Percentiles rank a stretch among this genome's conserved stretches.
Conservation (phyloP, 2,797 vertebrate species). For the Sciaenops ocellatus region DNA sequence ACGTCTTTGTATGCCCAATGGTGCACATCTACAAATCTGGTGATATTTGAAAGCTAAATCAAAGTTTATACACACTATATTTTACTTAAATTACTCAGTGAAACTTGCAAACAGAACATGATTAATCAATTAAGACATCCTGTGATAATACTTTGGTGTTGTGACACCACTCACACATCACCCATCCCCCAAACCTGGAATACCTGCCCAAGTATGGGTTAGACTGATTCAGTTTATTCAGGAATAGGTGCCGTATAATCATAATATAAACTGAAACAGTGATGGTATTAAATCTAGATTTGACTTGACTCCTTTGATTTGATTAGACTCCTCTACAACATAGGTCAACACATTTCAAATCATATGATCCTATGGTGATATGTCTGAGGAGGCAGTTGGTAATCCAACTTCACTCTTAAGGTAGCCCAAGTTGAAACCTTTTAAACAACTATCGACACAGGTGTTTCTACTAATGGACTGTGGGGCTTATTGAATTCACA, state of each 20-base stretch:
- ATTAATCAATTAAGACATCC: not conserved
- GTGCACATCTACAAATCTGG: not conserved
- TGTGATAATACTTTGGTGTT: not conserved
- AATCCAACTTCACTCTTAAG: not conserved
- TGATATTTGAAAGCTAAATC: not conserved
- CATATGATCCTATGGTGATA: not conserved
- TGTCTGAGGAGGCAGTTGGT: not conserved
- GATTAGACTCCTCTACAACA: not conserved
- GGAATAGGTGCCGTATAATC: not conserved
- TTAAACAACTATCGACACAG: not conserved
- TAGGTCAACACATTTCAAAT: not conserved
- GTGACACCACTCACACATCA: not conserved
- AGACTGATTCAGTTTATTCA: not conserved
- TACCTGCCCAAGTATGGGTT: not conserved
- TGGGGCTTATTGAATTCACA: no score
- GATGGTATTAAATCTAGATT: not conserved
- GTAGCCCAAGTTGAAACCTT: not conserved
- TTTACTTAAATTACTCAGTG: not conserved
- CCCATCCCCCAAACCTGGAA: not conserved
- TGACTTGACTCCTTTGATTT: no score
- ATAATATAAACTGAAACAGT: not conserved
- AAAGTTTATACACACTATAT: not conserved
- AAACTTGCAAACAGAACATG: not conserved
- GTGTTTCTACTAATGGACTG: conserved; percentile 5
- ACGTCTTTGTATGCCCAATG: not conserved